Base-by-base conservation (phyloP, 2,888 invertebrate species). In the Tryphoninae sp. region DNA sequence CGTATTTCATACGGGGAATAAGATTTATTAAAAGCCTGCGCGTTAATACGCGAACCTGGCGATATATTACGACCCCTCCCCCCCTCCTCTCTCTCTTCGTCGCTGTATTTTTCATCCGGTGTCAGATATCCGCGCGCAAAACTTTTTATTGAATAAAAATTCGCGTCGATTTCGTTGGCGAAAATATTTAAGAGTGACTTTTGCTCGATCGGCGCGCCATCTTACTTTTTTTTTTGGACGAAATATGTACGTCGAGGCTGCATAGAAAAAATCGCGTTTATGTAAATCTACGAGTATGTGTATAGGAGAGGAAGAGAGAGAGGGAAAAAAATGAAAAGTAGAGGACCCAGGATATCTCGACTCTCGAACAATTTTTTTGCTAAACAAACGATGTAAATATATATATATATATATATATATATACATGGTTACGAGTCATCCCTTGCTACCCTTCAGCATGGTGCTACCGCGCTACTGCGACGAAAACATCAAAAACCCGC, bases 21-120 rank as follows among this genome's bases (percentile, higher is more conserved):
- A 90, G 90, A 90, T 90, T 90, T 90, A 90, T 90, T 88, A 88
- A 89, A 90, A 89, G 87, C 88, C 89, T 89, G 88, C 87, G 87
- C 88, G 88, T 89, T 89, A 88, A 87, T 86, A 87, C 86, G 83
- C 87, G 86, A 86, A 85, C 85, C 86, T 80, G 88, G 84, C 86
- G 85, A 88, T 89, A 89, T 85, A 84, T 86, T 85, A 84, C 82
- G 59, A 68, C n/a, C 13, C 33, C 62, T 33, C 40, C 69, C 51
- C 72, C 68, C 19, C 19, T 22, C 62, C 40, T 42, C 53, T 22
- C 75, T 65, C 73, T 62, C 61, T 58, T 53, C 77, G 49, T 67
- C 33, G 62, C 58, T 79, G 40, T 65, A 19, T 45, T 42, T 6
- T 65, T 65, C 19, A 33, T 33, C 33, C 33, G 33, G 33, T 6